Percentiles rank a stretch among this genome's conserved stretches.
These are phyloP conservation scores for Mus spretus DNA, from an alignment of 2,797 vertebrate genomes.

Conservation along the genomic window DNA sequence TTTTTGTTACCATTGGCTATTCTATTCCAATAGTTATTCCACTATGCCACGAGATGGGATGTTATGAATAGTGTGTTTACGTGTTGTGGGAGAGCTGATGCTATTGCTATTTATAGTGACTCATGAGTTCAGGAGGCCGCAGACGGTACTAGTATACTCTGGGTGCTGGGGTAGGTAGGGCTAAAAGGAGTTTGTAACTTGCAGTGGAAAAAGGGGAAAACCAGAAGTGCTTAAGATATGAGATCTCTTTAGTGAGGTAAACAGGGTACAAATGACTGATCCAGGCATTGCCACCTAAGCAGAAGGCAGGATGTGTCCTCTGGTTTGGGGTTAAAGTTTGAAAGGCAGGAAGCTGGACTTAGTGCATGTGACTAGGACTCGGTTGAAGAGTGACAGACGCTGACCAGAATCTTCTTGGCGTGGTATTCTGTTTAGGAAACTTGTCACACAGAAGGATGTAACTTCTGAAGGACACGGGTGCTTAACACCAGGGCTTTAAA, in stretches of 20 bases:
- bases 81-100: slow-evolving; percentile 66
- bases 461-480: neutral
- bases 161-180: neutral
- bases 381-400: neutral
- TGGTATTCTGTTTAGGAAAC: slow-evolving; percentile 48
- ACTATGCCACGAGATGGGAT: slow-evolving; percentile 35
- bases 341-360: neutral
- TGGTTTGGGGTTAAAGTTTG: slow-evolving; percentile 46
- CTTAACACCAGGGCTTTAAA: slow-evolving; percentile 28
- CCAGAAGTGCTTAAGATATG: neutral
- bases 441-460: slow-evolving; percentile 56
- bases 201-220: slow-evolving; percentile 1
- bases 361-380: neutral
- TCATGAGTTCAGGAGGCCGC: slow-evolving; percentile 55
- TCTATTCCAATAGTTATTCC: slow-evolving; percentile 21
- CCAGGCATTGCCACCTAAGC: neutral
- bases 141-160: slow-evolving; percentile 10
- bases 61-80: slow-evolving; percentile 63
- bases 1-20: slow-evolving; percentile 29
- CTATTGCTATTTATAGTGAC: slow-evolving; percentile 69
- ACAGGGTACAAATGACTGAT: neutral
- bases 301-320: slow-evolving; percentile 12
- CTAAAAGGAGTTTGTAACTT: slow-evolving; percentile 37
- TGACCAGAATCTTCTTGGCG: neutral
- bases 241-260: neutral